Conservation (phyloP, 2,888 invertebrate species). For the Diarsia rubi region DNA sequence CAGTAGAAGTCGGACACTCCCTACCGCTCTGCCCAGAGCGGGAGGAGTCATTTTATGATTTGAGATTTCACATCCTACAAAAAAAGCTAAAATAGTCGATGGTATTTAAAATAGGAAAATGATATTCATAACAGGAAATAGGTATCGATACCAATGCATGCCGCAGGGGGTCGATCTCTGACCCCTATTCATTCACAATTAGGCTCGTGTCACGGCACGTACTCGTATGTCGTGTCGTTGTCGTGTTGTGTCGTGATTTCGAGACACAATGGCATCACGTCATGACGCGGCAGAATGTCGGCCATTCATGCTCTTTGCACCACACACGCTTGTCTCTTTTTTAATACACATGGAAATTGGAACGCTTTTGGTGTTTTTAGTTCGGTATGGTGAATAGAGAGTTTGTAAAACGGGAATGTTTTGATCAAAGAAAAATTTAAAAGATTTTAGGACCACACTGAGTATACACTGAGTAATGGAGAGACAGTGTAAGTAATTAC, state of each 20-base stretch:
- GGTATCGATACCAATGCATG: conserved; percentile 77
- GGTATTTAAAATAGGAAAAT: conserved; percentile 61
- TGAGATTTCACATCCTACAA: too few species aligned
- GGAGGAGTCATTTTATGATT: too few species aligned
- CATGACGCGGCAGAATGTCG: conserved; percentile 85
- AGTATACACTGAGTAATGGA: too few species aligned
- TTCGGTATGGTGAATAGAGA: conserved; percentile 15
- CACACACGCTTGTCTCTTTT: conserved; percentile 61
- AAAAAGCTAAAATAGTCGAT: conserved; percentile 42
- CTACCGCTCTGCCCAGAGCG: too few species aligned
- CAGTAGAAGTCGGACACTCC: too few species aligned
- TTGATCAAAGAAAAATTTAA: neutral
- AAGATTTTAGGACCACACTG: neutral
- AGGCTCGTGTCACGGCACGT: conserved; percentile 78
- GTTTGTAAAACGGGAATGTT: conserved; percentile 6
- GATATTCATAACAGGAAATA: conserved; percentile 84
- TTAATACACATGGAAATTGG: conserved; percentile 56
- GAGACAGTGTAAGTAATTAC: neutral
- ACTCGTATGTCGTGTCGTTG: conserved; percentile 75
- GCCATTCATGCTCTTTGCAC: conserved; percentile 84
- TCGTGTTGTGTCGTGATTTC: conserved; percentile 85
- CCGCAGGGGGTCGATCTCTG: conserved; percentile 84
- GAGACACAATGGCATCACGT: conserved; percentile 88
- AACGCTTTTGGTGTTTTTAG: conserved; percentile 49
- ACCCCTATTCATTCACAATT: conserved; percentile 90